phyloP scores from a whole-genome alignment of 2,797 vertebrate species.

The Poecilia wingei region DNA sequence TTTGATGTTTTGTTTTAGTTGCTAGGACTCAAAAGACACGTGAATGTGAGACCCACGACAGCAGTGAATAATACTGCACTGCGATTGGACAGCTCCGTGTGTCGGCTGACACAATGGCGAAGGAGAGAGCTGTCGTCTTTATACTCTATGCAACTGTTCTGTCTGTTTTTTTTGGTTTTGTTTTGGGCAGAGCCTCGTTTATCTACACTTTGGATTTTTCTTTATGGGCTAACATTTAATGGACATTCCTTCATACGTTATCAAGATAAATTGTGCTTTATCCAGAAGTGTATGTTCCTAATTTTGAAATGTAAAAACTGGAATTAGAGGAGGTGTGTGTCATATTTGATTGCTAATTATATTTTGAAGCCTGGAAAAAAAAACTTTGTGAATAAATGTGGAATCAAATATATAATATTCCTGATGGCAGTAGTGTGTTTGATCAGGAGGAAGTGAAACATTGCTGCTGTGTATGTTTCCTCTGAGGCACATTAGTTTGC shows the following conservation, averaged over 20 bases:
- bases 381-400: constrained; percentile 46
- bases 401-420: constrained; percentile 53
- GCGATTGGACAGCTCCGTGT: constrained; percentile 84
- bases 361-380: constrained; percentile 36
- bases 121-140: constrained; percentile 85
- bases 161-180: constrained; percentile 9
- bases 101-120: constrained; percentile 76
- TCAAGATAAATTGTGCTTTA: constrained; percentile 16
- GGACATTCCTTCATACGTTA: constrained; percentile 31
- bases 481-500: constrained; percentile 31
- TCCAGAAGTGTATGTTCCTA: constrained; percentile 18
- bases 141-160: constrained; percentile 83
- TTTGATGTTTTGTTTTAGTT: constrained; percentile 54
- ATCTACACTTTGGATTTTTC: background rate
- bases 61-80: constrained; percentile 85
- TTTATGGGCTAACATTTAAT: constrained; percentile 34
- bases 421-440: constrained; percentile 55
- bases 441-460: constrained; percentile 50
- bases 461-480: constrained; percentile 28
- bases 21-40: constrained; percentile 67
- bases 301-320: constrained; percentile 36
- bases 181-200: constrained; percentile 2
- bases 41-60: constrained; percentile 84
- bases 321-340: constrained; percentile 24
- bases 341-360: constrained; percentile 31